Evolutionary conservation across 2,888 invertebrate species (phyloP).

Genomic region (Pachymerium ferrugineum): DNA sequence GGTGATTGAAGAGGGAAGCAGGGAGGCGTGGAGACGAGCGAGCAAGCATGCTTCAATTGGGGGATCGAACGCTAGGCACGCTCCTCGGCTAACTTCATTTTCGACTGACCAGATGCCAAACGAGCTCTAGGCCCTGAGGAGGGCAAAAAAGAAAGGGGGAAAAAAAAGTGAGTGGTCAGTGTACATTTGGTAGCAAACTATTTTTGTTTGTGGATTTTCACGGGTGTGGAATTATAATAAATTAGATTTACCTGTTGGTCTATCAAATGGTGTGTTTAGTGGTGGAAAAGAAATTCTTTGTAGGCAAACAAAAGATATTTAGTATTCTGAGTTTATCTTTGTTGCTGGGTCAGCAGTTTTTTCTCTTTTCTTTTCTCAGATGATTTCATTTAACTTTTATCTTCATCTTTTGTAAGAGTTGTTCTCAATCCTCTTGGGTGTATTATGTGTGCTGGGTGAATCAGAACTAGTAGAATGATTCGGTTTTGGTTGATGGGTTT

Average conservation of each 20-base stretch:
- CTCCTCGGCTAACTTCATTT: constrained; percentile 19
- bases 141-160: neutral
- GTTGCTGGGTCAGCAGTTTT: neutral
- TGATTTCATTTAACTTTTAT: constrained; percentile 4
- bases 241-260: constrained; percentile 1
- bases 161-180: neutral
- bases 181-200: neutral
- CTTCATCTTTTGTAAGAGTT: neutral
- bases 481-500: neutral
- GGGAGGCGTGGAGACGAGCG: constrained; percentile 19
- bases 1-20: constrained; percentile 25
- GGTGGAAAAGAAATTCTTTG: neutral
- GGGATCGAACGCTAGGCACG: constrained; percentile 27
- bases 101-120: constrained; percentile 22
- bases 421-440: constrained; percentile 6
- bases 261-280: neutral
- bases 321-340: constrained; percentile 4
- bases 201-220: constrained; percentile 5
- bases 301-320: constrained; percentile 14
- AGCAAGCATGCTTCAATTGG: constrained; percentile 6
- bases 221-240: neutral
- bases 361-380: neutral
- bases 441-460: neutral
- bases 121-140: constrained; percentile 21
- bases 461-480: neutral